Conservation (phyloP, 2,113 vertebrate species). For the Dunckerocampus dactyliophorus region DNA sequence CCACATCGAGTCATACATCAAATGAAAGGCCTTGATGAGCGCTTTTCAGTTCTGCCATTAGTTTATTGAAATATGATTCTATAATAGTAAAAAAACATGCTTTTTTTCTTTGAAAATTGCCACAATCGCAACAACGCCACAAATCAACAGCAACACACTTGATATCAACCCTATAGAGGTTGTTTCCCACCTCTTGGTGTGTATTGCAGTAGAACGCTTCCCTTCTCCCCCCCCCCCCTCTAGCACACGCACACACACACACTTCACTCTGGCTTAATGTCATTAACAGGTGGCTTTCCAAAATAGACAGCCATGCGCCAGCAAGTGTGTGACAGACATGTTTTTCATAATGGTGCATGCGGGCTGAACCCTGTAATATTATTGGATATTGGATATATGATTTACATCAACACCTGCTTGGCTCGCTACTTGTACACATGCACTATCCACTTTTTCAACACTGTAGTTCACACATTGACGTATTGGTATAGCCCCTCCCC, state of each 20-base stretch:
- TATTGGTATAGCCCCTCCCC: conserved; percentile 15
- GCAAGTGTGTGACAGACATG: conserved; percentile 32
- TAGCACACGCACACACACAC: conserved; percentile 55
- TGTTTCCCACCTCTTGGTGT: no score
- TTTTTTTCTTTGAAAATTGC: no score
- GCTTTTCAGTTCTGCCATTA: no score
- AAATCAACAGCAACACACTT: no score
- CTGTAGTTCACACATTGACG: not conserved
- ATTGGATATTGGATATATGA: no score
- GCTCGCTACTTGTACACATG: no score
- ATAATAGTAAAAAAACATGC: no score
- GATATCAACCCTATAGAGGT: no score
- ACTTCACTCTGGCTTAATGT: conserved; percentile 66
- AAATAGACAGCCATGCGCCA: conserved; percentile 66
- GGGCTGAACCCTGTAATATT: no score
- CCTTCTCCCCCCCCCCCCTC: not conserved
- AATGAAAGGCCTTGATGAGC: not conserved
- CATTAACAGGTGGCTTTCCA: conserved; percentile 77
- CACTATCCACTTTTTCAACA: not conserved
- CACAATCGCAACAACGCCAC: no score
- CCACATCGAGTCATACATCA: not conserved
- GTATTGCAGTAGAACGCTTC: conserved; percentile 25
- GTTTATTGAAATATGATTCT: no score
- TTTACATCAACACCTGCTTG: no score
- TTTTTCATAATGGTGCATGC: conserved; percentile 25